Percentiles rank a stretch among this genome's conserved stretches.
Conservation (phyloP, 1,140 invertebrate genomes). For the Zaprionus camerounensis region DNA sequence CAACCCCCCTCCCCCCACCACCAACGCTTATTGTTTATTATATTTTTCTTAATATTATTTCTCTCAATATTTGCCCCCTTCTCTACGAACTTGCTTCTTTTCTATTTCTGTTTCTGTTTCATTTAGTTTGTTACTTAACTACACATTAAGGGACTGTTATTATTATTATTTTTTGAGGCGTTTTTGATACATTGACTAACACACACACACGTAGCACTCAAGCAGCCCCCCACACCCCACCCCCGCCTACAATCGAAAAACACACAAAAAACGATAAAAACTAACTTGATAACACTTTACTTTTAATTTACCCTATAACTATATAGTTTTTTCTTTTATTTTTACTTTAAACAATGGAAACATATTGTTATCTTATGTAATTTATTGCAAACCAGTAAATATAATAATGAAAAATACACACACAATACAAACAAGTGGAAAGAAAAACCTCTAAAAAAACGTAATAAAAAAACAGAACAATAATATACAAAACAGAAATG, state of each 20-base stretch:
- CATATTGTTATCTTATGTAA: conserved; percentile 67
- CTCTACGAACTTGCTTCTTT: not conserved
- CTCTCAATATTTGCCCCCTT: not conserved
- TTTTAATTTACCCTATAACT: conserved; percentile 70
- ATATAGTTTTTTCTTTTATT: conserved; percentile 50
- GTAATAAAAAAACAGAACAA: conserved; percentile 78
- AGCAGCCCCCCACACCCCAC: conserved; percentile 29
- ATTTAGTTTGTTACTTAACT: conserved; percentile 62
- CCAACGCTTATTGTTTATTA: conserved; percentile 9
- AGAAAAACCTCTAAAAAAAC: conserved; percentile 61
- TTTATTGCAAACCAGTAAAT: conserved; percentile 78
- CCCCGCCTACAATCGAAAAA: conserved; percentile 46
- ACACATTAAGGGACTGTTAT: conserved; percentile 51
- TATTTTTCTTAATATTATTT: not conserved
- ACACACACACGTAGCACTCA: conserved; percentile 32
- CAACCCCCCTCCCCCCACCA: not conserved
- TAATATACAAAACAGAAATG: conserved; percentile 47
- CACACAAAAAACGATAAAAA: conserved; percentile 10
- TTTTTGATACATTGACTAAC: conserved; percentile 46
- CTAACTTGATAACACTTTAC: conserved; percentile 74
- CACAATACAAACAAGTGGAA: conserved; percentile 75
- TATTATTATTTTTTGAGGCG: conserved; percentile 25
- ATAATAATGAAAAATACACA: conserved; percentile 73
- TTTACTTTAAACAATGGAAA: conserved; percentile 57
- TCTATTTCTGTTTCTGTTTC: conserved; percentile 21